A percentile compares a stretch with the other conserved stretches of the same genome.
Conservation (phyloP, 2,797 vertebrate genomes). For the Muscicapa comitata region DNA sequence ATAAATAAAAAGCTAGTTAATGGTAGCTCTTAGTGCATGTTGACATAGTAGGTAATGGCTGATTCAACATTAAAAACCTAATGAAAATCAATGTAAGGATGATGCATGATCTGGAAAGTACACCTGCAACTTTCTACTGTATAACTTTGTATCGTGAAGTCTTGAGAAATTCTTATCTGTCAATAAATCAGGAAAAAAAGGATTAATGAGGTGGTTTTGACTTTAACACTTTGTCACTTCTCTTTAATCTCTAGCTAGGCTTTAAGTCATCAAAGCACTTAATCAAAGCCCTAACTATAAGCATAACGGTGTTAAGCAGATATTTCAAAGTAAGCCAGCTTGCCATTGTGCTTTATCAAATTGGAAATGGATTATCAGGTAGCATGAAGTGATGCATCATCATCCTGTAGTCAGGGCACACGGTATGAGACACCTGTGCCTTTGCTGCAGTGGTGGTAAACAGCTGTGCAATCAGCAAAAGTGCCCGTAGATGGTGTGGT, state of each 20-base stretch:
- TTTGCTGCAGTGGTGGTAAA: background rate
- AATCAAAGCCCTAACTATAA: background rate
- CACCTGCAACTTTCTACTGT: slow-evolving; percentile 22
- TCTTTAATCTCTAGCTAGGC: background rate
- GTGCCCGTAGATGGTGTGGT: fast-evolving
- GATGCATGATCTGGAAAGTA: background rate
- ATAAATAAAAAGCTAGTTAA: slow-evolving; percentile 47
- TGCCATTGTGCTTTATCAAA: background rate
- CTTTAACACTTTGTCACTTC: background rate
- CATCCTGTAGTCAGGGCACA: background rate
- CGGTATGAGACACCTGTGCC: background rate
- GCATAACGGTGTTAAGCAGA: background rate
- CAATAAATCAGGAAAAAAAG: background rate
- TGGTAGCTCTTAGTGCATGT: slow-evolving; percentile 6
- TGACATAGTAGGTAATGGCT: slow-evolving; percentile 17
- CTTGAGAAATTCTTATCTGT: background rate
- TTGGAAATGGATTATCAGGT: background rate
- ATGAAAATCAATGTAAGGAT: slow-evolving; percentile 29
- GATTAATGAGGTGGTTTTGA: background rate
- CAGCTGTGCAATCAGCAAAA: background rate
- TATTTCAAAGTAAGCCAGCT: background rate
- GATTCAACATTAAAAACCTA: slow-evolving; percentile 3
- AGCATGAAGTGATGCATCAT: background rate
- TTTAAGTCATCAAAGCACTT: background rate
- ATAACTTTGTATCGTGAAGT: background rate